Evolutionary conservation across 2,113 vertebrate species (phyloP).

Genomic region (Forbesichthys papilliferus): DNA sequence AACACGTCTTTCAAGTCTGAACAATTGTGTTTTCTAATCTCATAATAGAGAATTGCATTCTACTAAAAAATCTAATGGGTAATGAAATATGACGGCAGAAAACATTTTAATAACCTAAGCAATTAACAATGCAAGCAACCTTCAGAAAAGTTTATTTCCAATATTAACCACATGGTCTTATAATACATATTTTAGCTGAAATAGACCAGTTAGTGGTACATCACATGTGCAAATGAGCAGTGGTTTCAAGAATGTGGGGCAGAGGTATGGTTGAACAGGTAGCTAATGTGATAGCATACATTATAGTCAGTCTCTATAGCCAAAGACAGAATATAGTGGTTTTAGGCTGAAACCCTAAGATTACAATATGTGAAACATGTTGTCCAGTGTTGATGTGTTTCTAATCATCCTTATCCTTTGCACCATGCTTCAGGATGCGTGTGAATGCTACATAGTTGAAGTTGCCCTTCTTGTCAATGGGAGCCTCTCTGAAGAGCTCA

Average conservation of each 20-base stretch:
- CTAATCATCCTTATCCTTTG: conserved; percentile 93
- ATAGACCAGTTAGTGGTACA: conserved; percentile 35
- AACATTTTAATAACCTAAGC: conserved; percentile 69
- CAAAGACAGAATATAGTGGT: conserved; percentile 30
- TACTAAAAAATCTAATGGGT: conserved; percentile 14
- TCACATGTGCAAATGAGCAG: conserved; percentile 68
- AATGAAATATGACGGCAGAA: conserved; percentile 75
- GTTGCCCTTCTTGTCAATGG: conserved; percentile 92
- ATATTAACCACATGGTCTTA: conserved; percentile 35
- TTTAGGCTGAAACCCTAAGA: conserved; percentile 16
- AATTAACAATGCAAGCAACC: conserved; percentile 30
- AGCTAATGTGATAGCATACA: conserved; percentile 52
- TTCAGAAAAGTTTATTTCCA: conserved; percentile 52
- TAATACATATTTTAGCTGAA: conserved; percentile 32
- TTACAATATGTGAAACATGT: neutral
- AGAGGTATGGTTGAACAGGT: conserved; percentile 39
- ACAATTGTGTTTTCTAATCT: neutral
- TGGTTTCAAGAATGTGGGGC: conserved; percentile 10
- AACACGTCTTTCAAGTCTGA: neutral
- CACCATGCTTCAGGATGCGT: conserved; percentile 91
- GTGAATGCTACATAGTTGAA: conserved; percentile 96
- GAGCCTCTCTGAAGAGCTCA: conserved; percentile 92
- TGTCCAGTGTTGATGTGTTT: neutral
- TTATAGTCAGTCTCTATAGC: neutral
- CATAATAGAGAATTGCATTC: conserved; percentile 39